Evolutionary conservation across 2,113 vertebrate species (phyloP).

Genomic region (Albula goreensis): DNA sequence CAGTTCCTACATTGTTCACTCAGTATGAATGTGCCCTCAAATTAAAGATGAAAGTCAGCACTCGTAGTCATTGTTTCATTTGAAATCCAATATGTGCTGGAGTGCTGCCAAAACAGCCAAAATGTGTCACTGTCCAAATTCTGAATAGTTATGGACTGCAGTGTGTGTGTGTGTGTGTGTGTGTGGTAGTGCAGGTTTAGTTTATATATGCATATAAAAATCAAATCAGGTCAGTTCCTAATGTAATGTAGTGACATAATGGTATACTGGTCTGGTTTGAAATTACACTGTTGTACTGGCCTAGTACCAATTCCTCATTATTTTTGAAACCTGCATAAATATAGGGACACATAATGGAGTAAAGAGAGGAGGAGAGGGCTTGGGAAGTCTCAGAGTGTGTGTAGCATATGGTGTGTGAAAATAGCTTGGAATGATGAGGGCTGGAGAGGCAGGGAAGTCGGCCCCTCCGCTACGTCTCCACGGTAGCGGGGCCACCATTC

Average conservation of each 20-base stretch:
- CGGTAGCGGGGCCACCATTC: not conserved
- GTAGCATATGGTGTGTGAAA: not conserved
- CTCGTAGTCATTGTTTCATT: too few relatives aligned
- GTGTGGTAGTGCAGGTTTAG: too few relatives aligned
- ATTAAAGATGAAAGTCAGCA: too few relatives aligned
- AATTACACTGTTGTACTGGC: not conserved
- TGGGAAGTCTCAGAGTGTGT: not conserved
- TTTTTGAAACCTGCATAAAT: not conserved
- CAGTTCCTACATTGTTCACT: too few relatives aligned
- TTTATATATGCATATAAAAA: too few relatives aligned
- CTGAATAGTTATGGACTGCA: too few relatives aligned
- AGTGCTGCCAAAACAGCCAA: too few relatives aligned
- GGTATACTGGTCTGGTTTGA: not conserved
- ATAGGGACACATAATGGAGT: not conserved
- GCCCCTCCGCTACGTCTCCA: not conserved
- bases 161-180: too few relatives aligned
- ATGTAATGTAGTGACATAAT: not conserved
- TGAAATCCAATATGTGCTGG: too few relatives aligned
- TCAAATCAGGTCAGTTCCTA: too few relatives aligned
- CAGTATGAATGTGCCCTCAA: too few relatives aligned
- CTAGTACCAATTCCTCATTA: not conserved
- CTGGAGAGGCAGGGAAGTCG: slow-evolving; percentile 3
- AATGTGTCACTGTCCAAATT: too few relatives aligned
- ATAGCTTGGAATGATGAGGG: not conserved
- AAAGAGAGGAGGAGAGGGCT: not conserved